Evolutionary conservation across 2,113 vertebrate genomes (phyloP).

Genomic region (Ptilonorhynchus violaceus): DNA sequence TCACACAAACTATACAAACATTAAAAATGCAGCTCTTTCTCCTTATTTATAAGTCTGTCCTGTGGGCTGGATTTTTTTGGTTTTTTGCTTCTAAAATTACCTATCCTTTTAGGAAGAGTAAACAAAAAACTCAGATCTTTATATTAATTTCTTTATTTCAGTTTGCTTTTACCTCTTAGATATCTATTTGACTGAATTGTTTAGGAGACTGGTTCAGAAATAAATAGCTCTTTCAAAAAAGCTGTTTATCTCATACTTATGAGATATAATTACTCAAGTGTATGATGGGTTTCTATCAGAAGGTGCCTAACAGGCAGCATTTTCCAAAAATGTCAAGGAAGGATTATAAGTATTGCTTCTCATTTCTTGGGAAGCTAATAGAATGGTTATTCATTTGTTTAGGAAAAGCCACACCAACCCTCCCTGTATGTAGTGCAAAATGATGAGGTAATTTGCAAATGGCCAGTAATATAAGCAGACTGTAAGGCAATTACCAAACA

Average conservation of each 20-base stretch:
- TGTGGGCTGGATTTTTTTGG: no score
- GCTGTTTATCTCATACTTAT: not conserved
- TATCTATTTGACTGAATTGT: not conserved
- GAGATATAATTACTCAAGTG: not conserved
- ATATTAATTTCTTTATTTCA: not conserved
- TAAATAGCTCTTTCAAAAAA: not conserved
- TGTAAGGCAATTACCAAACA: not conserved
- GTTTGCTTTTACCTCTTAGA: not conserved
- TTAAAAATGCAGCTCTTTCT: not conserved
- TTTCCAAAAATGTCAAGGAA: not conserved
- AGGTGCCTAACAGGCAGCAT: not conserved
- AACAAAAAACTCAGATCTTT: not conserved
- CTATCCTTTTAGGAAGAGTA: not conserved
- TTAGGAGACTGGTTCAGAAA: not conserved
- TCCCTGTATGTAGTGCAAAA: not conserved
- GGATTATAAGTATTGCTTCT: not conserved
- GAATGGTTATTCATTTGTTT: not conserved
- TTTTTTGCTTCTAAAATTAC: not conserved
- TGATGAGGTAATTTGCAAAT: not conserved
- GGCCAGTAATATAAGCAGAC: not conserved
- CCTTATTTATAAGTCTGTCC: not conserved
- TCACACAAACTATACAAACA: not conserved
- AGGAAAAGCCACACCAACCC: not conserved
- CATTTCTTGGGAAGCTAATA: not conserved
- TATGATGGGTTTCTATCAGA: not conserved